Conservation (phyloP, 1,140 invertebrate genomes). For the Saccostrea glomerata region DNA sequence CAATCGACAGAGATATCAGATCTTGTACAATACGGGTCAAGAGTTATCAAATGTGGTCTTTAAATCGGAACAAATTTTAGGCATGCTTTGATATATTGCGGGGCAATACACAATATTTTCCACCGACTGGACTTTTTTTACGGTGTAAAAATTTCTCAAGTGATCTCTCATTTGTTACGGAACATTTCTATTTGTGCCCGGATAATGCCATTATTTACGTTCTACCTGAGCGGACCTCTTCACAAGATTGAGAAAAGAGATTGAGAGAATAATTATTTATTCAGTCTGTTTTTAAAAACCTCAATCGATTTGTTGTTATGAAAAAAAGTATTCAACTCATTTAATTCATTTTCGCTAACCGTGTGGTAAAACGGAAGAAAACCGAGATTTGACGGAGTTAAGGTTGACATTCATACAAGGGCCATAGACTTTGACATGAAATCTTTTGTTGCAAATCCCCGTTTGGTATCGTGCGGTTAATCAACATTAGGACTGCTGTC, state of each 20-base stretch:
- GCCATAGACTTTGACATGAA: constrained; percentile 20
- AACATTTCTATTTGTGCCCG: background rate
- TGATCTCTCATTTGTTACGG: background rate
- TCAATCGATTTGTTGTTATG: constrained; percentile 39
- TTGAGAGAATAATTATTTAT: constrained; percentile 5
- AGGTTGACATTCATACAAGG: constrained; percentile 9
- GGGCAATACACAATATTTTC: constrained; percentile 17
- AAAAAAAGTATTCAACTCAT: constrained; percentile 32
- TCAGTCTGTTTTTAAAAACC: constrained; percentile 33
- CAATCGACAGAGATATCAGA: constrained; percentile 14
- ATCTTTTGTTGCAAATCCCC: constrained; percentile 22
- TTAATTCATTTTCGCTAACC: constrained; percentile 32
- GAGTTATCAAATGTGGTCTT: constrained; percentile 27
- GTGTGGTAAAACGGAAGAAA: constrained; percentile 23
- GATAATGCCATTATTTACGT: constrained; percentile 33
- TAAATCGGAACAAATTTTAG: constrained; percentile 3
- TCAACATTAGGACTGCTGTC: background rate
- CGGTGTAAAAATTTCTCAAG: background rate
- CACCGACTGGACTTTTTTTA: background rate
- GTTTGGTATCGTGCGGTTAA: background rate
- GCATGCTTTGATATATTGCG: background rate
- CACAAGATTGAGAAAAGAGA: background rate
- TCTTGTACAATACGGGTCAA: constrained; percentile 31
- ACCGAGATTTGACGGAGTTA: background rate
- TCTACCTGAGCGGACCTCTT: constrained; percentile 26